These are phyloP conservation scores for Microcebus jonahi DNA, from an alignment of 2,113 vertebrate species.

Conservation along the genomic window DNA sequence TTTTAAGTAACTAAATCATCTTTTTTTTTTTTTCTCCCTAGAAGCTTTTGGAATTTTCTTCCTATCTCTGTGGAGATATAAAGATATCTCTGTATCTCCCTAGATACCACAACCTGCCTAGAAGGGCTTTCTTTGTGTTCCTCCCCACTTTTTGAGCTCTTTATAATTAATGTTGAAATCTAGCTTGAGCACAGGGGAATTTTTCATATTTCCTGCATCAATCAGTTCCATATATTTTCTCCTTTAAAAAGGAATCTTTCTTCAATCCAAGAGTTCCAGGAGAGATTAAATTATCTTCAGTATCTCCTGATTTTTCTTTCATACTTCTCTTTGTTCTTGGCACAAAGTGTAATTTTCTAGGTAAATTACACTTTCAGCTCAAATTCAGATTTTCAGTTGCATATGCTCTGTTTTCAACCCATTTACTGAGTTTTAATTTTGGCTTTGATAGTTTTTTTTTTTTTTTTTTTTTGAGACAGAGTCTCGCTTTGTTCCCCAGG, in stretches of 20 bases:
- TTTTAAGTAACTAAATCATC: neutral
- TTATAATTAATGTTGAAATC: neutral
- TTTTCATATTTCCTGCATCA: neutral
- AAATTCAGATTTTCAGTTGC: neutral
- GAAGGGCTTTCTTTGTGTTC: neutral
- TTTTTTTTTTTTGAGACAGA: too few relatives aligned
- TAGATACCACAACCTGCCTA: neutral
- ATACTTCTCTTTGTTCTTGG: neutral
- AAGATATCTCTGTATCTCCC: neutral
- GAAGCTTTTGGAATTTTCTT: slow-evolving; percentile 3
- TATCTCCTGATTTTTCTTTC: neutral
- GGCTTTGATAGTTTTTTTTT: neutral
- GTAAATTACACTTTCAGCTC: neutral
- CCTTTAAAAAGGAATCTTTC: neutral
- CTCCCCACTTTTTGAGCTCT: neutral
- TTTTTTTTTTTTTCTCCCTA: neutral
- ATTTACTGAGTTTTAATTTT: neutral
- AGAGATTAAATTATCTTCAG: neutral
- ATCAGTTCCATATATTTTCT: neutral
- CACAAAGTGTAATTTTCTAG: neutral
- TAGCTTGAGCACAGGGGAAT: neutral
- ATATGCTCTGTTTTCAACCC: neutral
- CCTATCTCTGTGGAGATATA: neutral
- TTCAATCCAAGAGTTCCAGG: neutral
- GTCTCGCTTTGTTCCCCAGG: too few relatives aligned